Evolutionary conservation across 2,113 vertebrate genomes (phyloP).

Genomic region (Pitta sordida): DNA sequence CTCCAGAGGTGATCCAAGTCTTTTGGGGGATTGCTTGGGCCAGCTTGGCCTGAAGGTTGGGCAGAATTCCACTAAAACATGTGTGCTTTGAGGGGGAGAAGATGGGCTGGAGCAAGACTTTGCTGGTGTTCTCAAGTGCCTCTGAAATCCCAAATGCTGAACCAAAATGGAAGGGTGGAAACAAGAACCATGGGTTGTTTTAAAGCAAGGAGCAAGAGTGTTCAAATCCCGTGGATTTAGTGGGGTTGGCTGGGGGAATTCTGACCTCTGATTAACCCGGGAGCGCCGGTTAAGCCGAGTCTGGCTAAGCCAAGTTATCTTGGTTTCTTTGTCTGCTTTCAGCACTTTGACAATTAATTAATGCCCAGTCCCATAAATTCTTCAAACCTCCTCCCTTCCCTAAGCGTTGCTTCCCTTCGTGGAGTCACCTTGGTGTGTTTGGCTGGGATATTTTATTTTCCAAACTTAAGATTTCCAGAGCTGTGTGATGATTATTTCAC

Average conservation of each 20-base stretch:
- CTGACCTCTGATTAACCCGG: neutral
- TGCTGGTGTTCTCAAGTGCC: neutral
- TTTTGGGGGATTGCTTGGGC: neutral
- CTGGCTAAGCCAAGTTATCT: neutral
- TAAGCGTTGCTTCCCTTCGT: neutral
- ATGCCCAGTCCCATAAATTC: neutral
- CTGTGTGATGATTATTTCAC: neutral
- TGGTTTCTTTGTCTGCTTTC: constrained; percentile 18
- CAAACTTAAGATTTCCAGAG: neutral
- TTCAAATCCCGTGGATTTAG: neutral
- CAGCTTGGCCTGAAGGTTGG: neutral
- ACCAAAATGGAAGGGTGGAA: accelerated
- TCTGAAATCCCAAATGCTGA: neutral
- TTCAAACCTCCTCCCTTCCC: neutral
- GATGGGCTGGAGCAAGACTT: neutral
- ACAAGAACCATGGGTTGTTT: neutral
- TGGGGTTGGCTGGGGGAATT: neutral
- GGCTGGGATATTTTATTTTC: neutral
- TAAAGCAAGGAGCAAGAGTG: neutral
- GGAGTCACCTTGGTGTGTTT: neutral
- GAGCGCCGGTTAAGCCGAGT: neutral
- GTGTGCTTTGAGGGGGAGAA: neutral
- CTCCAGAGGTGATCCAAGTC: neutral
- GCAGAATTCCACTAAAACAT: neutral
- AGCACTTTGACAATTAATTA: neutral